Conservation (phyloP, 2,113 vertebrate species). For the Phylloscopus whistleri region DNA sequence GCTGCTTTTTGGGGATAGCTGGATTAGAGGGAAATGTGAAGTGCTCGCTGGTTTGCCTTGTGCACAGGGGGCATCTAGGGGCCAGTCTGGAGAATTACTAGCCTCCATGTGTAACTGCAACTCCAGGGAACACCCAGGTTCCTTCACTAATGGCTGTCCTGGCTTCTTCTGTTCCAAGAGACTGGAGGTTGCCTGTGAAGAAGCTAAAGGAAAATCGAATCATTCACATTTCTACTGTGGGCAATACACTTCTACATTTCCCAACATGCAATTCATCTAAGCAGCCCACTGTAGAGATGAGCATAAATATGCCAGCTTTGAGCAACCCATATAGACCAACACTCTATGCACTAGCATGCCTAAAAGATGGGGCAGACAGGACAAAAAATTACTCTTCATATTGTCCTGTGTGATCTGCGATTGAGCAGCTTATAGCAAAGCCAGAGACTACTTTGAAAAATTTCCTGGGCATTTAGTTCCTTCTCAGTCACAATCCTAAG, state of each 20-base stretch:
- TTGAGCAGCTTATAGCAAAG: neutral
- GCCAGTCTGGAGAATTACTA: neutral
- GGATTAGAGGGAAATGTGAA: neutral
- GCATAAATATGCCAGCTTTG: neutral
- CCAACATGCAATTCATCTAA: neutral
- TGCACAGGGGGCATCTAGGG: conserved; percentile 34
- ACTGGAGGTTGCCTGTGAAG: neutral
- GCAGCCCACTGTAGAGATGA: neutral
- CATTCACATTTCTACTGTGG: neutral
- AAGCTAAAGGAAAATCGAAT: neutral
- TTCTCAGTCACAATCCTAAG: neutral
- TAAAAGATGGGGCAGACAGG: neutral
- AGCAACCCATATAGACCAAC: neutral
- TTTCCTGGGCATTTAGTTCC: neutral
- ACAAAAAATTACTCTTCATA: neutral
- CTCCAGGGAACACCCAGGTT: neutral
- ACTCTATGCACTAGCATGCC: neutral
- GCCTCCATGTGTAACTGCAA: neutral
- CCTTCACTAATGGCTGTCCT: neutral
- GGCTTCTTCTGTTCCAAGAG: neutral
- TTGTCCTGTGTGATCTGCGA: neutral
- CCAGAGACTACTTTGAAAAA: neutral
- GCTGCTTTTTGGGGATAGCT: neutral
- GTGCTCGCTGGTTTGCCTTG: neutral
- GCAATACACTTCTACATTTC: neutral